Conservation (phyloP, 2,797 vertebrate species). For the Syngnathus acus region DNA sequence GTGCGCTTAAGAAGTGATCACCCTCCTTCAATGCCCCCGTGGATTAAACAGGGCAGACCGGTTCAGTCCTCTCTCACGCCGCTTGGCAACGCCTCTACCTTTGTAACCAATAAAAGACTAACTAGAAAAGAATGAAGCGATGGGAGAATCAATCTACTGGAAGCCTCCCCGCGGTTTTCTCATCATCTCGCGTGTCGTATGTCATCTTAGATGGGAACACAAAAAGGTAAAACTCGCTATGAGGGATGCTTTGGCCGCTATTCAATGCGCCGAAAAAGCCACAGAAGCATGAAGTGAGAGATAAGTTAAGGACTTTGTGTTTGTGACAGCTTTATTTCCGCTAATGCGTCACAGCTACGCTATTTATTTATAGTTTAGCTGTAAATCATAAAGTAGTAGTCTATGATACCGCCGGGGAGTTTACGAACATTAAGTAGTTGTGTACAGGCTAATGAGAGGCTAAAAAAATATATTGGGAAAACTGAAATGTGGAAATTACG, state of each 20-base stretch:
- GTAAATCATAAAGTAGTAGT: neutral
- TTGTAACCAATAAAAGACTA: constrained; percentile 99
- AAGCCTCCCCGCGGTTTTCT: constrained; percentile 98
- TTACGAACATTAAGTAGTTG: neutral
- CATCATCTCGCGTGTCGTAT: constrained; percentile 90
- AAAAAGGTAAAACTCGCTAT: constrained; percentile 84
- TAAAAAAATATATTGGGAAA: no score
- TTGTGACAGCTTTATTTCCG: constrained; percentile 15
- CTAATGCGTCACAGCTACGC: neutral
- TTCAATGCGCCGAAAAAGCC: constrained; percentile 73
- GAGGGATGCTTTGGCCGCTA: constrained; percentile 79
- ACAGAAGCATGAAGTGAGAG: constrained; percentile 70
- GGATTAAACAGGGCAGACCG: constrained; percentile 93
- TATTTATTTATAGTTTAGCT: neutral
- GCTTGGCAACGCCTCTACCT: constrained; percentile 80
- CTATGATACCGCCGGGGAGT: no score
- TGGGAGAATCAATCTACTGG: constrained; percentile 98
- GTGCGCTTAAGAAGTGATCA: constrained; percentile 95
- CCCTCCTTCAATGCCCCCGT: constrained; percentile 89
- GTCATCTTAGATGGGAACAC: constrained; percentile 90
- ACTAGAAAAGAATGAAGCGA: constrained; percentile 97
- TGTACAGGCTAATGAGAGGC: no score
- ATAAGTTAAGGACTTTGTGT: constrained; percentile 68
- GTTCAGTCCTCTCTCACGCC: constrained; percentile 78
- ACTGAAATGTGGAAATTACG: no score